Conservation (phyloP, 2,797 vertebrate species). For the Cossypha polioptera region DNA sequence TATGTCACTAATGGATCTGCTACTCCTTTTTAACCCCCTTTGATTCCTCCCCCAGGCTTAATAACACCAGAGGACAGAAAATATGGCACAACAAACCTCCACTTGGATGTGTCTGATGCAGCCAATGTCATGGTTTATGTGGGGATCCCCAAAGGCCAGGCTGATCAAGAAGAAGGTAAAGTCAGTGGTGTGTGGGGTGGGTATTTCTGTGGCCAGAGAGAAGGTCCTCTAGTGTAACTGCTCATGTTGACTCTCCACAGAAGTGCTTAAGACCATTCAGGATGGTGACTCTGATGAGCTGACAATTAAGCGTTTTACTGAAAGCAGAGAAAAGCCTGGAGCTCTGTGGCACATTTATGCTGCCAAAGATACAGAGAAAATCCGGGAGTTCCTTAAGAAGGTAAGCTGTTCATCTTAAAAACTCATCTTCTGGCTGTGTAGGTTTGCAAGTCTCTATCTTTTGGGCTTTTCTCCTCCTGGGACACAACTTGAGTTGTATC, state of each 20-base stretch:
- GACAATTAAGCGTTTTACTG: conserved; percentile 79
- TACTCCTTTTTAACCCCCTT: neutral
- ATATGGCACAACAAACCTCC: conserved; percentile 80
- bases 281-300: conserved; percentile 80
- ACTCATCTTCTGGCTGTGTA: neutral
- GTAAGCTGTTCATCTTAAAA: neutral
- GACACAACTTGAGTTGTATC: neutral
- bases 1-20: neutral
- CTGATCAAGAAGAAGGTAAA: conserved; percentile 78
- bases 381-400: conserved; percentile 81
- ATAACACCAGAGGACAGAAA: conserved; percentile 82
- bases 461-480: neutral
- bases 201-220: neutral
- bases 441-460: neutral
- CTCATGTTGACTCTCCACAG: conserved; percentile 2
- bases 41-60: conserved; percentile 59
- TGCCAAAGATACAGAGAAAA: conserved; percentile 82
- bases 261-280: conserved; percentile 80
- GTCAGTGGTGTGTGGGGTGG: neutral
- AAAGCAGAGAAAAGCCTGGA: conserved; percentile 78
- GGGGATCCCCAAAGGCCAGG: conserved; percentile 79
- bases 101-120: conserved; percentile 81
- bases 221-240: neutral
- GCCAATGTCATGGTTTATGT: conserved; percentile 84
- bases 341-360: conserved; percentile 83